Evolutionary conservation across 1,140 invertebrate species (phyloP), one percentile per base, ranked within the genome.

Genomic region (Zaprionus inermis): DNA sequence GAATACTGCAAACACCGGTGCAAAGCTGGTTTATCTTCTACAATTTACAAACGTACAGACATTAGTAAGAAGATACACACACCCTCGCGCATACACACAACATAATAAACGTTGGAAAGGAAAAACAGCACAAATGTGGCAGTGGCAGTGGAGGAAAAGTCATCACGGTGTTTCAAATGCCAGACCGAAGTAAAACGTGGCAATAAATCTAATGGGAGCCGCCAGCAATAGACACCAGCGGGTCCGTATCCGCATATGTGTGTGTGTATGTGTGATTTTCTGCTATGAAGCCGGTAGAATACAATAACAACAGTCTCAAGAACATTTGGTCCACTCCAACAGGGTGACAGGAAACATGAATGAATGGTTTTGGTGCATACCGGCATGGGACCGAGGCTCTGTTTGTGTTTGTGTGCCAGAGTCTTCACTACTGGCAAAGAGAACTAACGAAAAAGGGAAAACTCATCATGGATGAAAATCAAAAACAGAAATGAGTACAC

Each of bases 161-260:
- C 41, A 46, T 49, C 20, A 46, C 70, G 74, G 64, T 78, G 76
- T 66, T 80, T 67, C 67, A 72, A 91, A 91, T 83, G 74, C 65
- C 73, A 91, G 76, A 70, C 78, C 61, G 32, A 81, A 84, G 83
- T 81, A 88, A 91, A 84, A 91, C 86, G 79, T 77, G 81, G 84
- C 83, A 91, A 91, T 91, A 91, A 91, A 91, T 88, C 83, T 91
- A 89, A 91, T 88, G 89, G 72, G 82, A 88, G 79, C 74, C 80
- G 74, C 68, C 76, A 44, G 63, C 51, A 54, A 65, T 55, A 44
- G 63, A 56, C 36, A 28, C 36, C 12, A 56, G 63, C 51, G 20
- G 51, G n/a, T 59, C 41, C 41, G 28, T 58, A 44, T 58, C 10
- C 51, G 44, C 52, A 44, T 51, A n/a, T 41, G 41, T 68, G 28